These are phyloP conservation scores for Antechinus flavipes DNA, from an alignment of 2,113 vertebrate genomes.

Conservation along the genomic window DNA sequence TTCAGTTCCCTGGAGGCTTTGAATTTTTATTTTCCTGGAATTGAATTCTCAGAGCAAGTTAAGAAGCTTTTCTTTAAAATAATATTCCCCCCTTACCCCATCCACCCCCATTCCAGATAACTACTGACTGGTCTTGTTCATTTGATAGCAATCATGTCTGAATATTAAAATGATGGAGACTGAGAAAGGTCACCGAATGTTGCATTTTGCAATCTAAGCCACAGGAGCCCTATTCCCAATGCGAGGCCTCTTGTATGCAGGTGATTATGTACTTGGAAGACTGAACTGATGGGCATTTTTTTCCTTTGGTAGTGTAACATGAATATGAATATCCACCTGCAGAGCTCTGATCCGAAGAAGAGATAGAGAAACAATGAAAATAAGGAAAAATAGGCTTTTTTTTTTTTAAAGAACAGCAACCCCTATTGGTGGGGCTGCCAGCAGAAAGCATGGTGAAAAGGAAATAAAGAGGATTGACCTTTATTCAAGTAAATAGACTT, in stretches of 20 bases:
- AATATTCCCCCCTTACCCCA: not conserved
- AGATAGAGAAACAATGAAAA: constrained; percentile 70
- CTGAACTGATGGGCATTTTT: constrained; percentile 52
- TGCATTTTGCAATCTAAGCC: not conserved
- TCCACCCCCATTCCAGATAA: not conserved
- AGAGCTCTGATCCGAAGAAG: constrained; percentile 52
- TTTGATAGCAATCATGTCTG: not conserved
- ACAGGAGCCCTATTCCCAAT: not conserved
- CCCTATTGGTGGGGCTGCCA: constrained; percentile 15
- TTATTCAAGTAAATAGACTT: constrained; percentile 42
- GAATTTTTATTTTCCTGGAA: not conserved
- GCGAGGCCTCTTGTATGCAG: constrained; percentile 50
- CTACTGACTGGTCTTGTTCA: not conserved
- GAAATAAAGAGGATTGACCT: constrained; percentile 44
- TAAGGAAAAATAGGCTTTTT: constrained; percentile 43
- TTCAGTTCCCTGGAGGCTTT: not conserved
- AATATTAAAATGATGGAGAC: constrained; percentile 10
- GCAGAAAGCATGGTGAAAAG: constrained; percentile 36
- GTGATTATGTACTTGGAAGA: constrained; percentile 48
- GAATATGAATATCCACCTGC: constrained; percentile 78
- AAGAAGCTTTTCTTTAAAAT: constrained; percentile 12
- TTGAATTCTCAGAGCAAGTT: constrained; percentile 1
- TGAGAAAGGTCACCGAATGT: fast-evolving
- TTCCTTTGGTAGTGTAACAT: constrained; percentile 62
- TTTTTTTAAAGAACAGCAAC: constrained; percentile 29